Evolutionary conservation across 2,888 invertebrate species (phyloP), one percentile per base, ranked within the genome.

Genomic region (Nasonovia ribisnigri): DNA sequence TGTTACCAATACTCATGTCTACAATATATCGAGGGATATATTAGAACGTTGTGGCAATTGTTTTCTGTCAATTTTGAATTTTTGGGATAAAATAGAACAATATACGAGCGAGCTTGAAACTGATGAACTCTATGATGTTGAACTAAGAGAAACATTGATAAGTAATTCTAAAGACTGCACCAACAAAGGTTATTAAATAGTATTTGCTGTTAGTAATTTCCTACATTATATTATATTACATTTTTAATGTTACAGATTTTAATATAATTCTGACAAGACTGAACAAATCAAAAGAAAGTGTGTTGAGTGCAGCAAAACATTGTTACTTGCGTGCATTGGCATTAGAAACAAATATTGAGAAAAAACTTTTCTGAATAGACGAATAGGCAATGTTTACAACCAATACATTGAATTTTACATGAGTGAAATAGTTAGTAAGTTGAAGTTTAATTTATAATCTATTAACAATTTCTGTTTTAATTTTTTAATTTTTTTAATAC

Each of bases 321-420:
- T 97, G 97, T 95, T 98, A 98, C 95, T 96, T 97, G 87, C 96
- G 96, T 94, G 98, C 98, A 0, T 95, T 97, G 84, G 96, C 96
- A 8, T 95, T 96, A 42, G 96, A 96, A 5, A 96, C 96, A 20
- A 95, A 95, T 11, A 96, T 96, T n/a, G 94, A 95, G 26, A 96
- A 96, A 77, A 96, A 90, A 96, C 96, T 90, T 97, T 97, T 95
- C 95, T 97, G 46, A 95, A 96, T 90, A 96, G 97, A 0, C 96
- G 98, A 4, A 96, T 98, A 86, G 99, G 98, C 10, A 98, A 98
- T 95, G 97, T 97, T 86, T 96, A 97, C 95, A 99, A 99, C 95
- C 98, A 98, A 95, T 96, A 98, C 1, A 98, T 98, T 0, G 97
- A 97, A 0, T 96, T 97, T 91, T 97, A 97, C 95, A 98, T 98